phyloP scores from a whole-genome alignment of 2,113 vertebrate species.

The Mus spicilegus region DNA sequence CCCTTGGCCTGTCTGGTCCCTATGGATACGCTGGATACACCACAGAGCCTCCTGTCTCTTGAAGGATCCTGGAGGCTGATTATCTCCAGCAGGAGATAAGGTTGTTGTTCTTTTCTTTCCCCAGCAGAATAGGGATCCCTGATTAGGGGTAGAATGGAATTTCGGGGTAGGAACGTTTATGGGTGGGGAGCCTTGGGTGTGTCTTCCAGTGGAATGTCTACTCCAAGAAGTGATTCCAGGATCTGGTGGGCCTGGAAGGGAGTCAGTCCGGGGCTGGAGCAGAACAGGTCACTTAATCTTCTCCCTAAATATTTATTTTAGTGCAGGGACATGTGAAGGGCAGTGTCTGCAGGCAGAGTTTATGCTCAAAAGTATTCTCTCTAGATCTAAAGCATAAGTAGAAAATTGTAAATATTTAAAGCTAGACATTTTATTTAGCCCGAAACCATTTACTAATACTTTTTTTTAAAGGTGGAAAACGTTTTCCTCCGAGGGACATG shows the following conservation, averaged over 20 bases:
- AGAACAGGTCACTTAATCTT: slow-evolving; percentile 5
- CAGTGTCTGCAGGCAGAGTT: not conserved
- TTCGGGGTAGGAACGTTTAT: slow-evolving; percentile 42
- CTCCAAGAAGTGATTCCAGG: not conserved
- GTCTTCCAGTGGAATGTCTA: slow-evolving; percentile 59
- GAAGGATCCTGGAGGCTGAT: not conserved
- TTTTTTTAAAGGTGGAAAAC: not conserved
- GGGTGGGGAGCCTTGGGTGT: slow-evolving; percentile 50
- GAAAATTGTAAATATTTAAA: slow-evolving; percentile 27
- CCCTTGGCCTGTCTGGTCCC: not conserved
- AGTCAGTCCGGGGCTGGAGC: not conserved
- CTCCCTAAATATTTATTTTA: slow-evolving; percentile 18
- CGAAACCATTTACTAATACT: not conserved
- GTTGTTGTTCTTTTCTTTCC: not conserved
- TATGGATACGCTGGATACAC: not conserved
- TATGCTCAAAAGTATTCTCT: slow-evolving; percentile 12
- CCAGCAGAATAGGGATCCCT: slow-evolving; percentile 23
- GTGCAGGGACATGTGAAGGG: not conserved
- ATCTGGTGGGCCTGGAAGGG: not conserved
- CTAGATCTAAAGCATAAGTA: not conserved
- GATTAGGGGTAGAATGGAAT: slow-evolving; percentile 47
- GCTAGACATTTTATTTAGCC: not conserved
- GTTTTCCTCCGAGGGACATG: not conserved
- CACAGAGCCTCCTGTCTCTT: not conserved
- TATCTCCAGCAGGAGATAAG: slow-evolving; percentile 32